Evolutionary conservation across 2,797 vertebrate species (phyloP).

Genomic region (Tragopan temminckii): DNA sequence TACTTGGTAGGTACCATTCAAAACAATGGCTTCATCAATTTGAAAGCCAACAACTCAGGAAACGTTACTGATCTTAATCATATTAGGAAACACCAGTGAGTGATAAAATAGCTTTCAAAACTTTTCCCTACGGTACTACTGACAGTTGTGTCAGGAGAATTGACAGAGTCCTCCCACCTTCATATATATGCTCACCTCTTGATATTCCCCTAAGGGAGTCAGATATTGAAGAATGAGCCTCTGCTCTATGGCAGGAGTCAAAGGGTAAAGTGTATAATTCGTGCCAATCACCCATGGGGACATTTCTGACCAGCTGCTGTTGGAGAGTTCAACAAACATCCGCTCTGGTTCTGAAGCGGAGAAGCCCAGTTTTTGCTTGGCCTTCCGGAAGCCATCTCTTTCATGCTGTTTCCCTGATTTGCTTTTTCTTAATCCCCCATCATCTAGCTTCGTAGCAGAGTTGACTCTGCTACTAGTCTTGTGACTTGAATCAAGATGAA

Average conservation of each 20-base stretch:
- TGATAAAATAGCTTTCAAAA: background rate
- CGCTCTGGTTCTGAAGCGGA: conserved; percentile 91
- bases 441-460: conserved; percentile 86
- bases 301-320: conserved; percentile 99
- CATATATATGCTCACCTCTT: conserved; percentile 89
- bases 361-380: conserved; percentile 94
- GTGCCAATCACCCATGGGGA: conserved; percentile 99
- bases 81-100: background rate
- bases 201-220: conserved; percentile 97
- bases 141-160: background rate
- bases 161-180: background rate
- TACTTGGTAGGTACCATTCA: background rate
- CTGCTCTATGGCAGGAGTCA: conserved; percentile 96
- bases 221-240: conserved; percentile 97
- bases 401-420: conserved; percentile 85
- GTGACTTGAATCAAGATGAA: conserved; percentile 87
- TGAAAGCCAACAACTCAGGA: background rate
- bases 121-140: background rate
- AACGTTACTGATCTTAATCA: background rate
- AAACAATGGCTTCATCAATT: conserved; percentile 1
- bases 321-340: conserved; percentile 93
- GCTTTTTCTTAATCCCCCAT: conserved; percentile 75
- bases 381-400: conserved; percentile 87
- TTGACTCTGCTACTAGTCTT: conserved; percentile 87
- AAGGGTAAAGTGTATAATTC: conserved; percentile 95